phyloP scores from a whole-genome alignment of 2,888 invertebrate genomes.

The Heliconius hortense region DNA sequence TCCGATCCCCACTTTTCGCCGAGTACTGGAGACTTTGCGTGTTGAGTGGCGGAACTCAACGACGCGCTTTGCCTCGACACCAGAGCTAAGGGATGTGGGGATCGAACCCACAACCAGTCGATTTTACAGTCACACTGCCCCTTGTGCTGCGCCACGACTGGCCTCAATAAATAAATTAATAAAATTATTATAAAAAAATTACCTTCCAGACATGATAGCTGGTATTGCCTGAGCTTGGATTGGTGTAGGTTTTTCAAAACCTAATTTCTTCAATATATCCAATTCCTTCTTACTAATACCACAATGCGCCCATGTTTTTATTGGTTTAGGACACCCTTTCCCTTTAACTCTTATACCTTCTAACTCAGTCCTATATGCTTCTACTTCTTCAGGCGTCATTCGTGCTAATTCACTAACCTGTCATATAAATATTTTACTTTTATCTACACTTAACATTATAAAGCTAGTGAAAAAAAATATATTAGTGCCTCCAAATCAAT shows the following conservation, averaged over 20 bases:
- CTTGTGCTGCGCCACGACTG: no score
- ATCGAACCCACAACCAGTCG: no score
- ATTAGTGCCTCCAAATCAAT: no score
- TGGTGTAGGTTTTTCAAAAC: conserved; percentile 98
- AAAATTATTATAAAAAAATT: conserved; percentile 29
- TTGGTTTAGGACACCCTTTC: conserved; percentile 97
- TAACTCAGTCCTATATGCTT: conserved; percentile 91
- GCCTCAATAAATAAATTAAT: no score
- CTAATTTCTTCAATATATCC: conserved; percentile 93
- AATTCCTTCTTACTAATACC: conserved; percentile 98
- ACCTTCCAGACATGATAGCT: conserved; percentile 96
- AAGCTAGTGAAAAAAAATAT: background rate
- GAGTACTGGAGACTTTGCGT: no score
- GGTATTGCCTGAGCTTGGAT: conserved; percentile 99
- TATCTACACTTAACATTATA: background rate
- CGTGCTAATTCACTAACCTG: conserved; percentile 96
- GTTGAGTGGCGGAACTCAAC: no score
- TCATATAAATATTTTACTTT: background rate
- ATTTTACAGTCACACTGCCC: no score
- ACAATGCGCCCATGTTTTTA: conserved; percentile 98
- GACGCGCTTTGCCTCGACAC: no score
- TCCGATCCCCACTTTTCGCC: no score
- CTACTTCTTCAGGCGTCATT: conserved; percentile 94
- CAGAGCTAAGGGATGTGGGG: no score
- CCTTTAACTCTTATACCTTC: conserved; percentile 98